These are phyloP conservation scores for Anhinga anhinga DNA, from an alignment of 2,113 vertebrate species.

Conservation along the genomic window DNA sequence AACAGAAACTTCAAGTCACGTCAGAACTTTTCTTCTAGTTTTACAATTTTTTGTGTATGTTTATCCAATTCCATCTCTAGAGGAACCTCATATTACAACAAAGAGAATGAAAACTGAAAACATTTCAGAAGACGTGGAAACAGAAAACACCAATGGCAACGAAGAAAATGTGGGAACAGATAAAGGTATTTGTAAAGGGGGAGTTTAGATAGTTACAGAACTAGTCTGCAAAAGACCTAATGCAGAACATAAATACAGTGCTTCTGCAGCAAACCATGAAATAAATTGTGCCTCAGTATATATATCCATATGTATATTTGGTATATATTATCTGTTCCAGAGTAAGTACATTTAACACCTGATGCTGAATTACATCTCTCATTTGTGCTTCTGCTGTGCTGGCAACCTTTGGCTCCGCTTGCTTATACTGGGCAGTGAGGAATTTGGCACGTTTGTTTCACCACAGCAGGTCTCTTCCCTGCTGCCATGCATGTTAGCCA, in stretches of 20 bases:
- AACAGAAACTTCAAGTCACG: not conserved
- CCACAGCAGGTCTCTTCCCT: not conserved
- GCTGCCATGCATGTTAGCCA: not conserved
- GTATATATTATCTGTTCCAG: not conserved
- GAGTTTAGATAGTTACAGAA: not conserved
- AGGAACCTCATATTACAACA: conserved; percentile 16
- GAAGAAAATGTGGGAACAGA: conserved; percentile 35
- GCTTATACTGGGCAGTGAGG: not conserved
- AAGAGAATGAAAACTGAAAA: conserved; percentile 57
- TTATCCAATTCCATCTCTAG: conserved; percentile 8
- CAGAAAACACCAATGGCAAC: not conserved
- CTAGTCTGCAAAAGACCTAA: not conserved
- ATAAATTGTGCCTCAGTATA: not conserved
- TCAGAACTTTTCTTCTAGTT: not conserved
- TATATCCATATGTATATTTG: not conserved
- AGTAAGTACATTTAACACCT: not conserved
- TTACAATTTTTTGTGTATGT: not conserved
- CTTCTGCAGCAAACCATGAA: not conserved
- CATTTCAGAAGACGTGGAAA: not conserved
- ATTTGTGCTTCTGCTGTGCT: not conserved
- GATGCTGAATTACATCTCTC: not conserved
- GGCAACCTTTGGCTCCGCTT: not conserved
- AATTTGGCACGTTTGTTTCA: not conserved
- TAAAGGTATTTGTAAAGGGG: conserved; percentile 53
- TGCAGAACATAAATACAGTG: not conserved